Base-by-base conservation (phyloP, 2,113 vertebrate genomes). In the Cyphomyrus discorhynchus region DNA sequence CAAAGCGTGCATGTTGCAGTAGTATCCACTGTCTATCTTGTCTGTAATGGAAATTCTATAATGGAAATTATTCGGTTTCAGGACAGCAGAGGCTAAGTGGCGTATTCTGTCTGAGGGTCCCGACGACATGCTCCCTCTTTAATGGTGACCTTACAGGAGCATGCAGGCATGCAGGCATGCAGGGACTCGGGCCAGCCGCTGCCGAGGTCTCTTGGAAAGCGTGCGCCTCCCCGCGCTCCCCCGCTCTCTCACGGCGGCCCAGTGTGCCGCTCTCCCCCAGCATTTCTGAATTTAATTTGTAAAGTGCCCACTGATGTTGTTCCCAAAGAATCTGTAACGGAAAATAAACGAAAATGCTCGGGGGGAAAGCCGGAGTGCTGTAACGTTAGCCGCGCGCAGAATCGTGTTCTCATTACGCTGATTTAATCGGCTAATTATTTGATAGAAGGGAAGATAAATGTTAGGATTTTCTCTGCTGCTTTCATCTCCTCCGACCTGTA, bases 321-420 rank as follows among this genome's bases (percentile, higher is more conserved):
- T 86, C 21, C 45, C 5, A 56, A 66, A 49, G 77, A 87, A 91
- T 47, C 7, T 46, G 45, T 45, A 47, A 47, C n/a, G 2, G 10
- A 17, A 70, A 46, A 52, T 19, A 11, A 90, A 24, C 3, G 19
- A 45, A n/a, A 84, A 47, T 10, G 45, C 86, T 83, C 66, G 45
- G 74, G 45, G 77, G 24, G 50, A 21, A 31, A 62, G 88, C 19
- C 13, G 15, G 74, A 77, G 35, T 50, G 27, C 52, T 52, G 86
- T 45, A 31, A 80, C 58, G 19, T 24, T 52, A 24, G 9, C 56
- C 83, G 5, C 19, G 21, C 27, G 74, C 31, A 82, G 89, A 88
- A 77, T 31, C 17, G 87, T 88, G 89, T 62, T 88, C 88, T 89
- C 86, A 92, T 84, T 84, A 89, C 39, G 50, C 88, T 52, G 89